Base-by-base conservation (phyloP, 2,888 invertebrate genomes). In the Drosophila glabriapex region DNA sequence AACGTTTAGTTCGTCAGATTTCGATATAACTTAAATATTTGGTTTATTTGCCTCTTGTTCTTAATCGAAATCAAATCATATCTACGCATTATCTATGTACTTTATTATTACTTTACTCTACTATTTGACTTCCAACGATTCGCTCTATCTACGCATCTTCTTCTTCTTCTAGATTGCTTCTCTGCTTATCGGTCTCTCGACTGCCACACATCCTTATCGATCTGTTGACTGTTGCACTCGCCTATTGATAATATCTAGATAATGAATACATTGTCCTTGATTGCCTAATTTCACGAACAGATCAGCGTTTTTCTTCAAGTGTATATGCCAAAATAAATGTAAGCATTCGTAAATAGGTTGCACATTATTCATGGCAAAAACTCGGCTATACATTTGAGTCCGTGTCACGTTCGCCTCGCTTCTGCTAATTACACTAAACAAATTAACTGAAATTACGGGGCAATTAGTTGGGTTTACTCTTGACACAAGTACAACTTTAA, bases 381-480 rank as follows among this genome's bases (percentile, higher is more conserved):
- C 68, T 67, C 59, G 61, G 16, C 39, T 56, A 39, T 43, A 28
- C 33, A 55, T 68, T 71, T 68, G 68, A 69, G 68, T 81, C 46
- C 54, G 41, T 76, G 81, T 66, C 81, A 80, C 77, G 73, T 76
- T 76, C 76, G 70, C 53, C 59, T 78, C 75, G 69, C 69, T 70
- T 53, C 31, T 46, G 65, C 69, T 86, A 78, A 89, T 84, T 83
- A 77, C 73, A 35, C 60, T 66, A 68, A 73, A 43, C 73, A 81
- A 76, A 78, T 80, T 68, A 80, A 68, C 81, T 68, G 58, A 64
- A 73, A 76, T 80, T 60, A 76, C 73, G 60, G 72, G 43, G 65
- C 55, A 76, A 78, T 78, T 78, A 76, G 66, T 61, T 72, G 12
- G 14, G 64, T 76, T 67, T 49, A 49, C 41, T 43, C 16, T 43